A percentile compares a stretch with the other conserved stretches of the same genome.
Evolutionary conservation across 2,888 invertebrate species (phyloP).

Genomic region (Phragmatobia fuliginosa): DNA sequence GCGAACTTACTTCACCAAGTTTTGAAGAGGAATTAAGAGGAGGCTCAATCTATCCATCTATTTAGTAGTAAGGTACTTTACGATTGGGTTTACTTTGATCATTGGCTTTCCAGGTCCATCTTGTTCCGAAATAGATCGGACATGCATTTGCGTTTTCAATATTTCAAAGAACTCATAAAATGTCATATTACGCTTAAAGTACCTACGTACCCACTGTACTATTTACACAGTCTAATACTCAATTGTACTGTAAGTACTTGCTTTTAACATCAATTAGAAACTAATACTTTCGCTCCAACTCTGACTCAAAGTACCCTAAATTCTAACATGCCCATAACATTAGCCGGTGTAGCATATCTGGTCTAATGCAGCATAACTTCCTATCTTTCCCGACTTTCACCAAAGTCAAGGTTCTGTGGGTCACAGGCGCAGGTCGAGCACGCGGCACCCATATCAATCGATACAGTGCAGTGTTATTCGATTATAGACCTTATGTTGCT

Average conservation of each 20-base stretch:
- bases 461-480: constrained; percentile 48
- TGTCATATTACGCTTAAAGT: neutral
- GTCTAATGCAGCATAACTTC: constrained; percentile 48
- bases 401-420: constrained; percentile 78
- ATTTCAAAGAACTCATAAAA: neutral
- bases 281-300: constrained; percentile 6
- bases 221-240: neutral
- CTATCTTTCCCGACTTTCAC: constrained; percentile 74
- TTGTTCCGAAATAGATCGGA: too few relatives aligned
- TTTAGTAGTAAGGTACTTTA: too few relatives aligned
- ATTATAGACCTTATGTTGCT: constrained; percentile 53
- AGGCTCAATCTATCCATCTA: too few relatives aligned
- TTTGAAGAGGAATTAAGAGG: too few relatives aligned
- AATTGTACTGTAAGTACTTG: neutral
- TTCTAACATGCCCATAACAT: constrained; percentile 5
- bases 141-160: neutral
- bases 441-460: constrained; percentile 74
- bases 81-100: too few relatives aligned
- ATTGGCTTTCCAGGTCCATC: too few relatives aligned
- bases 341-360: constrained; percentile 5
- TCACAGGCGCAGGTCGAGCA: constrained; percentile 76
- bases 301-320: neutral
- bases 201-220: neutral
- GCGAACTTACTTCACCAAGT: too few relatives aligned
- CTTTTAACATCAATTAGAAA: neutral